phyloP scores from a whole-genome alignment of 2,797 vertebrate genomes.

The Acanthurus tractus region DNA sequence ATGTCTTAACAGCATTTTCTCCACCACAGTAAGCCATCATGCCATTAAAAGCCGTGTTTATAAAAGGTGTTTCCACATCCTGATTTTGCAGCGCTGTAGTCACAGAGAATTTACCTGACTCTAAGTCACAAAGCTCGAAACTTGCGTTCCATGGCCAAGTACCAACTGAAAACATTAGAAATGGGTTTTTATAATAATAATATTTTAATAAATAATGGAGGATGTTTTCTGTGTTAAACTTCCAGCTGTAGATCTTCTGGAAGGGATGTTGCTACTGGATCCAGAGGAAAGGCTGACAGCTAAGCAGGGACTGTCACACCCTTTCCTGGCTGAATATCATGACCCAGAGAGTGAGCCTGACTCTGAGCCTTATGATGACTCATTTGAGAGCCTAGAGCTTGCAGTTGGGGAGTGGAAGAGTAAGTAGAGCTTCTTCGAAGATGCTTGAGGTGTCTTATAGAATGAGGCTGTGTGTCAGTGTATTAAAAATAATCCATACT shows the following conservation, averaged over 20 bases:
- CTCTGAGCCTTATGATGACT: constrained; percentile 86
- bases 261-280: constrained; percentile 88
- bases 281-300: constrained; percentile 86
- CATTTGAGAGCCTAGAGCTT: constrained; percentile 88
- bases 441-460: not conserved
- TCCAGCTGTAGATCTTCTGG: constrained; percentile 84
- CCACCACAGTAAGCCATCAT: not conserved
- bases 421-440: constrained; percentile 54
- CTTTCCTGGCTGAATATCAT: constrained; percentile 84
- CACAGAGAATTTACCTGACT: no score
- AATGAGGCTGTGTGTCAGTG: not conserved
- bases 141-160: no score
- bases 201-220: not conserved
- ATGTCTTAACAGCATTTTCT: not conserved
- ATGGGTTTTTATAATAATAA: no score
- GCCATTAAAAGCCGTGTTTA: not conserved
- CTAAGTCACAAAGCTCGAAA: no score
- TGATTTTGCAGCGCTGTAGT: no score
- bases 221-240: constrained; percentile 14
- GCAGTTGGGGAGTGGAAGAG: constrained; percentile 88
- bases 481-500: not conserved
- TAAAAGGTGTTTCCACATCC: no score
- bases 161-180: no score
- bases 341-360: constrained; percentile 84
- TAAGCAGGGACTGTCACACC: constrained; percentile 82